These are phyloP conservation scores for Otis tarda DNA, from an alignment of 2,113 vertebrate genomes.

Conservation along the genomic window DNA sequence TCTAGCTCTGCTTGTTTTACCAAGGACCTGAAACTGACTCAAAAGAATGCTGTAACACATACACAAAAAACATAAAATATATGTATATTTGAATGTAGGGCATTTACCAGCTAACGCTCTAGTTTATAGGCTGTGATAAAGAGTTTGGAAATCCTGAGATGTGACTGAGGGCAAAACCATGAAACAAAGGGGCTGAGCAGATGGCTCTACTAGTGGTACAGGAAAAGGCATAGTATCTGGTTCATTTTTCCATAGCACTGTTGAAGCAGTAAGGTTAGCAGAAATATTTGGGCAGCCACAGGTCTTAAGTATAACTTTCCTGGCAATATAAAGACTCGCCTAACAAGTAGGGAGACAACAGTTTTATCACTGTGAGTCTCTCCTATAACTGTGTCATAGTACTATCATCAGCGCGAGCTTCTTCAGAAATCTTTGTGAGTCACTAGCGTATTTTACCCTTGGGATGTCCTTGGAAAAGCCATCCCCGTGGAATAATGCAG, in stretches of 20 bases:
- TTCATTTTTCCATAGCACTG: background rate
- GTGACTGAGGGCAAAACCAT: background rate
- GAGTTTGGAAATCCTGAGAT: background rate
- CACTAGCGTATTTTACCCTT: background rate
- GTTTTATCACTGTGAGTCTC: background rate
- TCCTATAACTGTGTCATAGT: background rate
- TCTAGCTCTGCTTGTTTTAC: background rate
- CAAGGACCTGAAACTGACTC: background rate
- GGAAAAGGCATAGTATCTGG: background rate
- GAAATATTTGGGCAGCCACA: background rate
- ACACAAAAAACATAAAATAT: background rate
- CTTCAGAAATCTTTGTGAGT: background rate
- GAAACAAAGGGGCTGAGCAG: background rate
- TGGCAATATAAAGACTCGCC: background rate
- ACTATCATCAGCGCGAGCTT: background rate
- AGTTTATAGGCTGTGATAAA: background rate
- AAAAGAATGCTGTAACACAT: background rate
- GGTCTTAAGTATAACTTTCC: background rate
- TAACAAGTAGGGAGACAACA: background rate
- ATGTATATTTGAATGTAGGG: background rate
- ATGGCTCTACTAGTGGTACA: background rate
- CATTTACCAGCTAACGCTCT: background rate
- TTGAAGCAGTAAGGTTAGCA: background rate
- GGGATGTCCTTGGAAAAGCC: background rate
- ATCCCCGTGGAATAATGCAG: background rate